Evolutionary conservation across 2,113 vertebrate species (phyloP), one percentile per base, ranked within the genome.

Genomic region (Platycercus adscitus): DNA sequence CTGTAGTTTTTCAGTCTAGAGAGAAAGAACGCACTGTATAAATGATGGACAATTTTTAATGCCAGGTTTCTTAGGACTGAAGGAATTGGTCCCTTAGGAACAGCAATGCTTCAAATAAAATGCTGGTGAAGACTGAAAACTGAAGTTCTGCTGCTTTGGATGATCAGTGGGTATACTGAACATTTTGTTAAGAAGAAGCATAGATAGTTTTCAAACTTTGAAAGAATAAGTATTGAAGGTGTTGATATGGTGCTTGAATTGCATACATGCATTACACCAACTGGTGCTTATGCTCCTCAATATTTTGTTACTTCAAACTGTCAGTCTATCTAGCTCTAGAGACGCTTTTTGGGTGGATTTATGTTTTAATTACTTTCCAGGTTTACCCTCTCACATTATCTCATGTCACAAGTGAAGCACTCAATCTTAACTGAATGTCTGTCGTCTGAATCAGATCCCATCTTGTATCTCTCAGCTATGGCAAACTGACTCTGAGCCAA

Each of bases 321-420:
- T 21, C 53, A 85, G 25, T 89, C 53, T 81, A 13, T 93, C 65
- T 81, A 68, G 26, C 85, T 91, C 58, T 66, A 52, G 46, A 96
- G 91, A 89, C 12, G 12, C 7, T 46, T 95, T 81, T 76, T 55
- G 65, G 50, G 72, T 77, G 28, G 87, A 94, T 94, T 95, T 96
- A 87, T 87, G 41, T 56, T 92, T 91, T 95, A 95, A 82, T 91
- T 95, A 69, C 78, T 86, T 56, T 91, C 52, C 72, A 70, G 77
- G 52, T 91, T 95, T 95, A 90, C 49, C 66, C 63, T 95, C 56
- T 69, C 41, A 53, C 44, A 76, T 89, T 89, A 73, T 64, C 46
- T 89, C 2, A 2, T 92, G 84, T 87, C 94, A 82, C 81, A 91
- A 53, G 63, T 94, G 64, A 41, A 37, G 33, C 49, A 85, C 63